Base-by-base conservation (phyloP, 2,113 vertebrate species). In the Silurus glanis region DNA sequence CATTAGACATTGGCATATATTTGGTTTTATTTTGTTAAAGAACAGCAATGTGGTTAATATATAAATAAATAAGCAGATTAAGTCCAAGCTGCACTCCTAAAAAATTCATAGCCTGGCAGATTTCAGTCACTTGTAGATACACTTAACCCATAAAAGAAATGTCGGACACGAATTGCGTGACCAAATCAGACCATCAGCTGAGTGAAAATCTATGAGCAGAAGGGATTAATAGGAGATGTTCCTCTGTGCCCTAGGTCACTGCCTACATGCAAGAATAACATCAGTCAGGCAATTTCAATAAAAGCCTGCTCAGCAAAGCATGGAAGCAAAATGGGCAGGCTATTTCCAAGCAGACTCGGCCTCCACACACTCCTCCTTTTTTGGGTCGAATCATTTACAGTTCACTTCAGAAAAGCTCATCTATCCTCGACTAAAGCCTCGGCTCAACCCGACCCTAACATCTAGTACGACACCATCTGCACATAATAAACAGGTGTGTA, bases 191-290 rank as follows among this genome's bases (percentile, higher is more conserved):
- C n/a, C 25, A 83, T 55, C 16, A 2, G 10, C 9, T 21, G 45
- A 59, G 72, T 86, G 37, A 28, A 74, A 80, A 61, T 67, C 85
- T 80, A 28, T 49, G 83, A 87, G 87, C 85, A 87, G 84, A 82
- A 25, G n/a, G 16, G 89, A 91, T 91, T 90, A 92, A 92, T 91
- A 91, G 83, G 91, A 92, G 90, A 92, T 90, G 87, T 91, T 90
- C 87, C 85, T 84, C 56, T 4, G 64, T 86, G 88, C 90, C 83
- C 83, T 87, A 79, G 78, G 55, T 80, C 74, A 89, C 49, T 80
- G 6, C n/a, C 87, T 82, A 53, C 86, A 85, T 9, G 61, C 71
- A 67, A 88, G 90, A 79, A 71, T n/a, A 59, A 79, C 83, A 82
- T 78, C 83, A 80, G 82, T 89, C 59, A 84, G 75, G 64, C 64